Evolutionary conservation across 2,113 vertebrate species (phyloP).

Genomic region (Pan troglodytes): DNA sequence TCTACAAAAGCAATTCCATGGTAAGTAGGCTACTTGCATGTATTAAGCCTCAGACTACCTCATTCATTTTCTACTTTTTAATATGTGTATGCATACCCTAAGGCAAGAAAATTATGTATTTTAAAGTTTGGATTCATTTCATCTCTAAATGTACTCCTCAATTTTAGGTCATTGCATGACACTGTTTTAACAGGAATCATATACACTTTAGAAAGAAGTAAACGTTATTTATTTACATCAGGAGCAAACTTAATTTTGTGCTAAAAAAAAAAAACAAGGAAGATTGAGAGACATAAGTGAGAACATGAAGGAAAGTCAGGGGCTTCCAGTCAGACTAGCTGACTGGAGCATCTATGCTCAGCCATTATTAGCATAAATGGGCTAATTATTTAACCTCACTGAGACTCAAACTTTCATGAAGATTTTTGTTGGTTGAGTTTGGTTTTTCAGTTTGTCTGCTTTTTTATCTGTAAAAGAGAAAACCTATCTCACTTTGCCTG

Average conservation of each 20-base stretch:
- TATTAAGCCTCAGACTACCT: background rate
- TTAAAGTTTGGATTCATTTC: background rate
- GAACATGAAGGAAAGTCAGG: background rate
- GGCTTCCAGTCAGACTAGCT: background rate
- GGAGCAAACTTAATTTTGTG: background rate
- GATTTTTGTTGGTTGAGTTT: background rate
- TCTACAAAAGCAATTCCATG: background rate
- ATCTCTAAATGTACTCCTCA: background rate
- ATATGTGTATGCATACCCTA: background rate
- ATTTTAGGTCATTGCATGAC: background rate
- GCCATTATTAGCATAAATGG: background rate
- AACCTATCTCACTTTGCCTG: background rate
- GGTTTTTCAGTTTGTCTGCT: background rate
- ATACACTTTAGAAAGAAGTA: background rate
- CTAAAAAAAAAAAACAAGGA: background rate
- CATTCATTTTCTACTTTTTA: background rate
- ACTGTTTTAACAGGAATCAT: background rate
- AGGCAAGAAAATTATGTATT: background rate
- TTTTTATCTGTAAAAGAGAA: background rate
- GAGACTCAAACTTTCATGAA: background rate
- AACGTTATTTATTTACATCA: background rate
- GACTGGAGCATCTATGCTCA: too few relatives aligned
- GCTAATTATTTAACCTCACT: background rate
- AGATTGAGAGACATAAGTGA: background rate
- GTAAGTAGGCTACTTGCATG: background rate